Base-by-base conservation (phyloP, 2,113 vertebrate species). In the Athene noctua region DNA sequence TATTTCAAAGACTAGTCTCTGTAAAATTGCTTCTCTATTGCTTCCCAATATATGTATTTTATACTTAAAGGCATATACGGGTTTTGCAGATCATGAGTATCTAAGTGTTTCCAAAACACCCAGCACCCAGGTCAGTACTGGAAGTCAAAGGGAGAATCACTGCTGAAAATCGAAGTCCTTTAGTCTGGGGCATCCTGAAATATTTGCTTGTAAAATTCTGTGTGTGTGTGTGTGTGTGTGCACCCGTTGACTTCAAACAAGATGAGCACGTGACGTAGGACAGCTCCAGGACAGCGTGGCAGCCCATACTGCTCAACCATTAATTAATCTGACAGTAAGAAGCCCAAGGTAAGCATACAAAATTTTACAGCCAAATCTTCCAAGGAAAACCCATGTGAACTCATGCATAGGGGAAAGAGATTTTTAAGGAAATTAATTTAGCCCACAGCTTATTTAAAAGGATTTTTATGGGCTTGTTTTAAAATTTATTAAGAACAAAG, bases 251-350 rank as follows among this genome's bases (percentile, higher is more conserved):
- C 55, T 85, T 59, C 86, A 77, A 29, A 47, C 32, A 30, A 16
- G 51, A 32, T 12, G n/a, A 0, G 22, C n/a, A 22, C 19, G 5
- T 0, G 13, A 78, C 22, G 46, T 19, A 44, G 42, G 52, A 52
- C 11, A 29, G 71, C 38, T 52, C 42, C 84, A 25, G 85, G 13
- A 68, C 9, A 80, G 19, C 57, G 30, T 5, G 10, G 11, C 54
- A 29, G 54, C 44, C 21, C 5, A 1, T 8, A 16, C 20, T 58
- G 57, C 66, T 72, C 72, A 27, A 1, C 52, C 15, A 0, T 30
- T 15, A 29, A 63, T 52, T 18, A 47, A 61, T 22, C 54, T 65
- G 44, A 42, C 49, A 65, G 26, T 30, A 57, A 52, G 23, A 49
- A 44, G 19, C 9, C 34, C n/a, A 34, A 85, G 51, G 36, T 34